Evolutionary conservation across 2,888 invertebrate species (phyloP), one percentile per base, ranked within the genome.

Genomic region (Brachynemurus nebulosus): DNA sequence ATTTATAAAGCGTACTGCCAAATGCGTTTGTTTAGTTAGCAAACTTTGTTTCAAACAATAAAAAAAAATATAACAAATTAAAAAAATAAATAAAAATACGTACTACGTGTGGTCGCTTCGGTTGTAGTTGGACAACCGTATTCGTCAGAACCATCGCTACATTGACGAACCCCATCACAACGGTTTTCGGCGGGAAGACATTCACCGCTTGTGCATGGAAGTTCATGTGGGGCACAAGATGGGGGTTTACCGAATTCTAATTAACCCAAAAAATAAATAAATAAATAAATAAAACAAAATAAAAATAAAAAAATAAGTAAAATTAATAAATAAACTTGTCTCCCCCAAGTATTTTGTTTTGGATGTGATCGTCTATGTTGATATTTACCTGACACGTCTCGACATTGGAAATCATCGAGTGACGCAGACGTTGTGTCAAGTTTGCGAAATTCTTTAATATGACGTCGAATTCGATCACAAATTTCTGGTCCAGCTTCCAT

Each of bases 71-170:
- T n/a, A n/a, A n/a, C 19, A 37, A 37, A 37, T 19, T 9, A 36
- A 37, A 30, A 30, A 30, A 30, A 4, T 4, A 30, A 30, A 30
- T 30, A 30, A 30, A 30, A 30, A n/a, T 23, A 39, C 39, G 17
- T 39, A 39, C 39, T 20, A 7, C n/a, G n/a, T 9, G 16, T 36
- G 5, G 4, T 11, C 5, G 36, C n/a, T n/a, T n/a, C n/a, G n/a
- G n/a, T n/a, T n/a, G n/a, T n/a, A n/a, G n/a, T 14, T 30, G 14
- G 34, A 38, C 86, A 86, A 53, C 70, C 69, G 3, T 63, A 59
- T 59, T 85, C 84, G 54, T 86, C 86, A 3, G 74, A 71, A 12
- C 71, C 69, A 55, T 86, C 86, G 8, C 63, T 54, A 53, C 82
- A 84, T 48, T 84, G 75, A 7, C 52, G 45, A 2, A 50, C 48